These are phyloP conservation scores for Buteo buteo DNA, from an alignment of 2,113 vertebrate species.

Conservation along the genomic window DNA sequence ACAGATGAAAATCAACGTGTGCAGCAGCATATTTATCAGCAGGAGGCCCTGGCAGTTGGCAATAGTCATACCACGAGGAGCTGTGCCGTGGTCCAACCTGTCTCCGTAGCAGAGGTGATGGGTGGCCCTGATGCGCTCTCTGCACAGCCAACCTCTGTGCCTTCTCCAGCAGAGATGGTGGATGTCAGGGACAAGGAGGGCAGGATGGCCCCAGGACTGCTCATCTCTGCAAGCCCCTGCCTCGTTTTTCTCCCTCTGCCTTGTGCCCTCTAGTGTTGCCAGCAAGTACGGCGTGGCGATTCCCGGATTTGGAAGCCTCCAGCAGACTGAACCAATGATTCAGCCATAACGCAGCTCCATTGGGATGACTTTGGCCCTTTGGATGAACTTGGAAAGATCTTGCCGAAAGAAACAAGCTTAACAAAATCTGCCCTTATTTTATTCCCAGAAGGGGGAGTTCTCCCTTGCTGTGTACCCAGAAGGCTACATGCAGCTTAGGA, in stretches of 20 bases:
- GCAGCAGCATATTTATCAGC: neutral
- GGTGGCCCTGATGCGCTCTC: too few relatives aligned
- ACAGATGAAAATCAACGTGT: neutral
- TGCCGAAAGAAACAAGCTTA: neutral
- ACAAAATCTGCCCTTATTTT: neutral
- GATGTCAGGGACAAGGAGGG: neutral
- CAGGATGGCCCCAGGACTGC: neutral
- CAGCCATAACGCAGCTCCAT: accelerated
- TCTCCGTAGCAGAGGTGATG: neutral
- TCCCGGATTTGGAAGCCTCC: neutral
- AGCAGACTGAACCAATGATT: neutral
- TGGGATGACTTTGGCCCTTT: neutral
- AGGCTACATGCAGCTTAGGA: neutral
- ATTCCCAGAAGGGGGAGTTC: neutral
- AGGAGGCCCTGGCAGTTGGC: neutral
- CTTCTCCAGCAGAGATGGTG: neutral
- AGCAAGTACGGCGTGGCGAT: neutral
- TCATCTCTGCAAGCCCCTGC: neutral
- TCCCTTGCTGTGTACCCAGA: neutral
- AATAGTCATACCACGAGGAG: accelerated
- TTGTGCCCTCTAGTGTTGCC: slow-evolving; percentile 25
- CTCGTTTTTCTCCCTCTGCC: neutral
- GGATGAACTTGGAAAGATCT: neutral
- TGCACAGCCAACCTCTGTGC: neutral
- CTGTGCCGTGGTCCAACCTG: neutral